Evolutionary conservation across 2,888 invertebrate genomes (phyloP).

Genomic region (Leucania comma): DNA sequence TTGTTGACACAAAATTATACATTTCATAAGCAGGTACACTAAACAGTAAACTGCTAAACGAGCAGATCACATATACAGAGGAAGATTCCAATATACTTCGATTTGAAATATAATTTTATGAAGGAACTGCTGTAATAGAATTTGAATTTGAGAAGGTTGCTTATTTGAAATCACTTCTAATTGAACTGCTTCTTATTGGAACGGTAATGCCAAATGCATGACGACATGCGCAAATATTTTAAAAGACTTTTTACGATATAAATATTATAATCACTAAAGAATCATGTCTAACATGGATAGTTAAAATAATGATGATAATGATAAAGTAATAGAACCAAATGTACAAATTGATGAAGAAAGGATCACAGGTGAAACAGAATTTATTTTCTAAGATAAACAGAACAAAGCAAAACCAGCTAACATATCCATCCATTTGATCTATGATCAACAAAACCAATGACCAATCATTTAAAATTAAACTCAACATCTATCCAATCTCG

Average conservation of each 20-base stretch:
- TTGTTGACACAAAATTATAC: conserved; percentile 54
- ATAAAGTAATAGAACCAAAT: not conserved
- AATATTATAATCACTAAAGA: too few species aligned
- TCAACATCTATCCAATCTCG: conserved; percentile 50
- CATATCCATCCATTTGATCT: not conserved
- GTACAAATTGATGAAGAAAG: not conserved
- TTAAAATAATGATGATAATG: not conserved
- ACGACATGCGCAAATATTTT: not conserved
- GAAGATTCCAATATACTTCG: conserved; percentile 27
- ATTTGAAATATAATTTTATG: conserved; percentile 31
- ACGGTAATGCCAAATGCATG: not conserved
- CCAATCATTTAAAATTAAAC: conserved; percentile 49
- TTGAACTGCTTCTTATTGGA: conserved; percentile 24
- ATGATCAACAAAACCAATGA: conserved; percentile 20
- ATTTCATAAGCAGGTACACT: conserved; percentile 45
- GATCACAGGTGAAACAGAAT: not conserved
- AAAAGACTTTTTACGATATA: not conserved
- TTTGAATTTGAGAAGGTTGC: conserved; percentile 15
- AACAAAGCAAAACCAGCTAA: not conserved
- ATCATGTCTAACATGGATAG: not conserved
- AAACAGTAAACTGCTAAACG: conserved; percentile 46
- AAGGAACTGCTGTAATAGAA: conserved; percentile 22
- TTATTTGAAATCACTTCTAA: conserved; percentile 19
- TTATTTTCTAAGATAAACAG: not conserved
- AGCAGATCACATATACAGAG: conserved; percentile 8